phyloP scores from a whole-genome alignment of 2,113 vertebrate genomes.

The Pluvianellus socialis region DNA sequence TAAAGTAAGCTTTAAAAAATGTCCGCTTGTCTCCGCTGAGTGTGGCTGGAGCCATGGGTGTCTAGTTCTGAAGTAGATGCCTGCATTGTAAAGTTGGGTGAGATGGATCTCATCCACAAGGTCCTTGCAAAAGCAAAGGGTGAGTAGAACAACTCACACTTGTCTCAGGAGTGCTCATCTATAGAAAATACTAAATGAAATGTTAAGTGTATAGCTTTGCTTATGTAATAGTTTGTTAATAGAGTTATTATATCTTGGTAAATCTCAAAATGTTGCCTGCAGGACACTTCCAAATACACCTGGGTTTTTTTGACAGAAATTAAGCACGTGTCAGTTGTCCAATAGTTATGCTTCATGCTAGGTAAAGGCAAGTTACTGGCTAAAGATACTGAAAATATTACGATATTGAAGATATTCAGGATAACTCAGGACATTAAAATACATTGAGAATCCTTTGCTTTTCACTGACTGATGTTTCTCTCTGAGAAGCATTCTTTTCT shows the following conservation, averaged over 20 bases:
- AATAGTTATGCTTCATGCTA: not conserved
- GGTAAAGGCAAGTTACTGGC: not conserved
- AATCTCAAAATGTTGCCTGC: not conserved
- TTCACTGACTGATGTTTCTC: not conserved
- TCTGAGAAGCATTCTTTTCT: not conserved
- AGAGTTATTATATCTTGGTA: not conserved
- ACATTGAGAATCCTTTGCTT: not conserved
- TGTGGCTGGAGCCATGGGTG: not conserved
- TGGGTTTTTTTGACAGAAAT: not conserved
- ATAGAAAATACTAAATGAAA: not conserved
- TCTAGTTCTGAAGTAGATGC: not conserved
- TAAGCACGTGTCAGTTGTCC: not conserved
- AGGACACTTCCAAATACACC: not conserved
- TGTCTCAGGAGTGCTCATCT: not conserved
- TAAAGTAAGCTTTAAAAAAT: not conserved
- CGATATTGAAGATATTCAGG: not conserved
- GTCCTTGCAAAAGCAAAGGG: not conserved
- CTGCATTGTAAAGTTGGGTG: not conserved
- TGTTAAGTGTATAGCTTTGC: not conserved
- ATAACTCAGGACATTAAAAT: not conserved
- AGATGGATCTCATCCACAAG: not conserved
- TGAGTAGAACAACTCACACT: not conserved
- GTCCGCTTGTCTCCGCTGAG: not conserved
- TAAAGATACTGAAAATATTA: not conserved
- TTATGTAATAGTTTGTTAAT: not conserved